These are phyloP conservation scores for Galaxea fascicularis DNA, from an alignment of 92 coral and sea anemone species.

Conservation along the genomic window DNA sequence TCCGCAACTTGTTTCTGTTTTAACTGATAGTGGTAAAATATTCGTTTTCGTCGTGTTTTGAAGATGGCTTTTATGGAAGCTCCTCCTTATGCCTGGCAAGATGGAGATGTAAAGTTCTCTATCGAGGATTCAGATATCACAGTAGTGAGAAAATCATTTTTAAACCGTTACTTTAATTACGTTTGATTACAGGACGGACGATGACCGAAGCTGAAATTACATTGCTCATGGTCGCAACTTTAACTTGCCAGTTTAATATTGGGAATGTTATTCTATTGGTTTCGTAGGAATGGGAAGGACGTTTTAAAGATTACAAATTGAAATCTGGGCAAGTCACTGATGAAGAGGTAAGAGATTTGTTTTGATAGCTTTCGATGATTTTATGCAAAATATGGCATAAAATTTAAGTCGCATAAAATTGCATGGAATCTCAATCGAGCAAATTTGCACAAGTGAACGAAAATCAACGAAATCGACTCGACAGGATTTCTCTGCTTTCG, in stretches of 20 bases:
- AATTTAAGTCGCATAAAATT: too few species aligned
- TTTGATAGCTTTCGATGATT: not conserved
- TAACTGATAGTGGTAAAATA: not conserved
- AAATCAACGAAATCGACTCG: not conserved
- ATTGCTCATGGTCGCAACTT: not conserved
- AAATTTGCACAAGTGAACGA: not conserved
- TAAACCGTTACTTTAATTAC: not conserved
- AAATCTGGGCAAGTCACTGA: conserved; percentile 31
- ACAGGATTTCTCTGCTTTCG: not conserved
- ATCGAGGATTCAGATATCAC: not conserved
- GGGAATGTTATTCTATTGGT: too few species aligned
- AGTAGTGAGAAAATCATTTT: not conserved
- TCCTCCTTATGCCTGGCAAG: not conserved
- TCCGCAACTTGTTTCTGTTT: not conserved
- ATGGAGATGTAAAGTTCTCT: not conserved
- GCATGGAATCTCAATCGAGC: not conserved
- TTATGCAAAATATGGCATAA: not conserved
- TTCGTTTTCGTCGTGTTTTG: not conserved
- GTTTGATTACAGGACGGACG: not conserved
- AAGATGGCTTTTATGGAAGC: not conserved
- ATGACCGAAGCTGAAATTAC: too few species aligned
- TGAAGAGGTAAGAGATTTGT: not conserved
- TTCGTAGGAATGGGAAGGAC: too few species aligned
- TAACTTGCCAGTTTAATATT: too few species aligned
- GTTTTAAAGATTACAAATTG: not conserved